These are phyloP conservation scores for Neodiprion fabricii DNA, from an alignment of 1,140 invertebrate genomes.

Conservation along the genomic window DNA sequence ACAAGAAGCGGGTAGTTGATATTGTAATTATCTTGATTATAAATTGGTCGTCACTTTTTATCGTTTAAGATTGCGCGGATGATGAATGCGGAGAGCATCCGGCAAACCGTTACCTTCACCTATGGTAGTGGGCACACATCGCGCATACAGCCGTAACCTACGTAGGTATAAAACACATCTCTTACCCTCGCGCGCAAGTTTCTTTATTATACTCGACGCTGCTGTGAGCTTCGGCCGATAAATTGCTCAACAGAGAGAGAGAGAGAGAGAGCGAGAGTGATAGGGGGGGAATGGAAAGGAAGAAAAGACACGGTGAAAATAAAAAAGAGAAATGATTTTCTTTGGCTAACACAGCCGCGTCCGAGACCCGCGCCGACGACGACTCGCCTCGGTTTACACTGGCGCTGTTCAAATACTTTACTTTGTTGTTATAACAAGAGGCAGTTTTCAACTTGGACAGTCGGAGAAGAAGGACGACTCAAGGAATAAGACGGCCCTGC, in stretches of 20 bases:
- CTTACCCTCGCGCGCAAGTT: constrained; percentile 12
- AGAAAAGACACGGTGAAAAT: no score
- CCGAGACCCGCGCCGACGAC: no score
- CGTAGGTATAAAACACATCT: constrained; percentile 9
- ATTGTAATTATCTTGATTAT: constrained; percentile 51
- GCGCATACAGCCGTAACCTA: not conserved
- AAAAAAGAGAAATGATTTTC: not conserved
- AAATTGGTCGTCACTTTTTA: constrained; percentile 49
- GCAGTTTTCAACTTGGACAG: not conserved
- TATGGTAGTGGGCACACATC: not conserved
- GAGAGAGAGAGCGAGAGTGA: constrained; percentile 12
- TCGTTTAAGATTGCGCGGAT: constrained; percentile 40
- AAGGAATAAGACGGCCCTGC: not conserved
- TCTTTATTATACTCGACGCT: constrained; percentile 6
- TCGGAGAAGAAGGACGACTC: not conserved
- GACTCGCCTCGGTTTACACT: no score
- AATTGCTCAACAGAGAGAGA: constrained; percentile 9
- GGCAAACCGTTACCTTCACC: constrained; percentile 46
- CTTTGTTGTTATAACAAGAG: constrained; percentile 7
- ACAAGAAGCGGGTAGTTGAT: constrained; percentile 32
- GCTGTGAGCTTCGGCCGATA: not conserved
- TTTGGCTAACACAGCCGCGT: not conserved
- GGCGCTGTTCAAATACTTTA: not conserved
- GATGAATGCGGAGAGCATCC: constrained; percentile 46
- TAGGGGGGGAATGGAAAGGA: not conserved